Percentiles rank a stretch among this genome's conserved stretches.
These are phyloP conservation scores for Zoanthus solanderi DNA, from an alignment of 92 coral and sea anemone genomes.

Conservation along the genomic window DNA sequence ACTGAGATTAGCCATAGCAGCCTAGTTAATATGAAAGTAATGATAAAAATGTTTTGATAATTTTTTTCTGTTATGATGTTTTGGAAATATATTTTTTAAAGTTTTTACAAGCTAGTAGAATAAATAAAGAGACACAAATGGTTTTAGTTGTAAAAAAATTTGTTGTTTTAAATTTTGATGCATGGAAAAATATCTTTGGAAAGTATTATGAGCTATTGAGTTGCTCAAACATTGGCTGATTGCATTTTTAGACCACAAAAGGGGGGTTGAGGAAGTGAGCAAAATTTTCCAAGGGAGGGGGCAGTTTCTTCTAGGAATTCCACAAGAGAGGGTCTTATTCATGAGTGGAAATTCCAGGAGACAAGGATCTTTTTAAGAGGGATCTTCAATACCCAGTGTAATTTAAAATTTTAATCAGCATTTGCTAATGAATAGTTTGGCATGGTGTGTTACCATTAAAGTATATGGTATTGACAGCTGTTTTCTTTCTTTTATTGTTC, in stretches of 20 bases:
- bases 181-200: not conserved
- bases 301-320: not conserved
- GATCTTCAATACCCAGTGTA: slow-evolving; percentile 8
- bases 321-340: not conserved
- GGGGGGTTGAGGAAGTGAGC: slow-evolving; percentile 5
- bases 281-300: slow-evolving; percentile 14
- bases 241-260: slow-evolving; percentile 23
- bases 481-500: not conserved
- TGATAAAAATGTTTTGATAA: slow-evolving; percentile 10
- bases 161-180: slow-evolving; percentile 12
- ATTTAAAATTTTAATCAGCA: slow-evolving; percentile 21
- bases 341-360: slow-evolving; percentile 13
- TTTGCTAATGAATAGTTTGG: slow-evolving; percentile 18
- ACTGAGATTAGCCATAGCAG: slow-evolving; percentile 16
- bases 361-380: not conserved
- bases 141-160: slow-evolving; percentile 3
- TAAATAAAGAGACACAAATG: slow-evolving; percentile 23
- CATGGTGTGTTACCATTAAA: slow-evolving; percentile 13
- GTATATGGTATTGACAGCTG: not conserved
- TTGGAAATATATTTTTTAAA: slow-evolving; percentile 9
- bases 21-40: not conserved
- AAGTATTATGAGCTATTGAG: slow-evolving; percentile 9
- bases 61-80: not conserved
- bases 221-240: slow-evolving; percentile 26
- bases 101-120: slow-evolving; percentile 33